Evolutionary conservation across 1,140 invertebrate genomes (phyloP), one percentile per base, ranked within the genome.

Genomic region (Bradysia coprophila): DNA sequence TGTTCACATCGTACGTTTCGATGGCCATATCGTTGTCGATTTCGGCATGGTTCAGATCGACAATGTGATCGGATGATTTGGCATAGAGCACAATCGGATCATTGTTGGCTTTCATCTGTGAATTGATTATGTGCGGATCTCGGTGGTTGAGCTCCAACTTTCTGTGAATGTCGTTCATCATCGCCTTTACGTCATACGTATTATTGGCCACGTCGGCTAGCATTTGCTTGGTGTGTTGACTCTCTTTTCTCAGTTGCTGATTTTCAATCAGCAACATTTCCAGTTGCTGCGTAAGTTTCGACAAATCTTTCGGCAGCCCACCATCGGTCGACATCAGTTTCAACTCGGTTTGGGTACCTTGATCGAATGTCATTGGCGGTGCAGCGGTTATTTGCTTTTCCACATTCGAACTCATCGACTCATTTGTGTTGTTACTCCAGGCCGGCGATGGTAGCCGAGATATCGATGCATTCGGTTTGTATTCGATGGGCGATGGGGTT

Each of bases 321-420:
- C 6, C 18, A 6, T 18, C n/a, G 21, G 18, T 20, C 6, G 8
- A 11, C 5, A 11, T 16, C 2, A 4, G 9, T 18, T 38, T 38
- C 4, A 38, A 38, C 11, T 38, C 36, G 10, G 36, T 38, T 38
- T 38, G 36, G 2, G 36, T 38, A 11, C 21, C 16, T 20, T 38
- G 36, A 20, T 38, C 36, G 21, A 38, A 38, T 38, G 36, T 38
- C 36, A 38, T 38, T 18, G 36, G 36, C 18, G 36, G 36, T 8
- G 11, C n/a, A 18, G n/a, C 21, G n/a, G n/a, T n/a, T n/a, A n/a
- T n/a, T 38, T 38, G 36, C 18, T 20, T 18, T 18, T 16, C 21
- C 16, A 18, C 10, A 16, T 16, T 38, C 36, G 36, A 18, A 20
- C 21, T 6, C 6, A 8, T 28, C 13, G 24, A 28, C 13, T 8